Conservation (phyloP, 2,797 vertebrate species). For the Poeciliopsis infans region DNA sequence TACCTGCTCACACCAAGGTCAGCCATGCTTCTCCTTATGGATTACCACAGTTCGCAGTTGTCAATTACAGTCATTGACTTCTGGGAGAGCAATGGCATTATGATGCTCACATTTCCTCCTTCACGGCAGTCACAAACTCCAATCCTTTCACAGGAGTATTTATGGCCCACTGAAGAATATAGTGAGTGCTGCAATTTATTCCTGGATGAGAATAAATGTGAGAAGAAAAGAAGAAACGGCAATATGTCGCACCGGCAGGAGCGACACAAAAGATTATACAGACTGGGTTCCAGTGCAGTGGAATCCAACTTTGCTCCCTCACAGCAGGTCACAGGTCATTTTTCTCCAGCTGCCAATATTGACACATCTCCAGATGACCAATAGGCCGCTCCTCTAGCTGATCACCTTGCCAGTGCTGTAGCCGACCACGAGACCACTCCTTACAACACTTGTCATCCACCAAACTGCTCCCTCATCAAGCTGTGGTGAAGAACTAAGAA, state of each 20-base stretch:
- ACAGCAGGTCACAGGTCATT: neutral
- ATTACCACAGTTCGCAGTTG: constrained; percentile 11
- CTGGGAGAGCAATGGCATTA: neutral
- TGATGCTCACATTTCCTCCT: neutral
- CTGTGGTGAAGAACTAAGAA: neutral
- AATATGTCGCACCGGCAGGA: neutral
- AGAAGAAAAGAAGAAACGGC: too few relatives aligned
- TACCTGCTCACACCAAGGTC: neutral
- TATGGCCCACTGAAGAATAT: constrained; percentile 3
- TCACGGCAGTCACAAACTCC: constrained; percentile 2
- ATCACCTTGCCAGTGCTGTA: neutral
- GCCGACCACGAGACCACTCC: neutral
- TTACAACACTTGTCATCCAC: neutral
- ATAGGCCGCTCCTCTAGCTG: neutral
- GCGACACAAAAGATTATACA: neutral
- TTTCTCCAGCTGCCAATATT: neutral
- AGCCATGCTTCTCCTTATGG: neutral
- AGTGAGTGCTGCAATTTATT: neutral
- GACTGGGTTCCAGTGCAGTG: neutral
- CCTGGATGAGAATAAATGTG: neutral
- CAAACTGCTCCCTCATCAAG: neutral
- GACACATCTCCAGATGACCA: neutral
- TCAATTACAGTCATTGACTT: neutral
- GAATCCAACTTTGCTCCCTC: neutral
- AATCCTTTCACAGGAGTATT: neutral